A percentile compares a stretch with the other conserved stretches of the same genome.
These are phyloP conservation scores for Apteryx mantelli DNA, from an alignment of 2,113 vertebrate genomes.

Conservation along the genomic window DNA sequence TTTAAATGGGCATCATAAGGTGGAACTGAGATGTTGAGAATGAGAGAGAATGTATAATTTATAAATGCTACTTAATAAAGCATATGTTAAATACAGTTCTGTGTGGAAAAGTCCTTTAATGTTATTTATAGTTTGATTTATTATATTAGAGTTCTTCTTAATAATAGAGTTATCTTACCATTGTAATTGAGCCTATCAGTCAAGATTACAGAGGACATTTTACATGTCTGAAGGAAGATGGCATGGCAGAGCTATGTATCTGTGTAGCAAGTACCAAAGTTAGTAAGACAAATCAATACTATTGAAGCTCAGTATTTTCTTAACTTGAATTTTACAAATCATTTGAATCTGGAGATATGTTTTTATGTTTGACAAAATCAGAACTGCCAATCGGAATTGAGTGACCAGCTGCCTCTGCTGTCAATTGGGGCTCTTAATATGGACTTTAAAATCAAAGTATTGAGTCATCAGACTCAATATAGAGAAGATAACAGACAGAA, in stretches of 20 bases:
- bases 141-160: slow-evolving; percentile 72
- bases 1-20: slow-evolving; percentile 48
- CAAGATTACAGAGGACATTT: slow-evolving; percentile 61
- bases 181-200: slow-evolving; percentile 71
- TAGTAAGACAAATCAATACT: neutral
- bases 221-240: slow-evolving; percentile 41
- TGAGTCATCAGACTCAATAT: neutral
- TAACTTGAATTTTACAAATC: neutral
- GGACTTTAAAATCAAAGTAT: neutral
- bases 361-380: neutral
- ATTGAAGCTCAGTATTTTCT: neutral
- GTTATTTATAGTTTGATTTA: slow-evolving; percentile 79
- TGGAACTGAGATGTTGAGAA: slow-evolving; percentile 55
- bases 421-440: neutral
- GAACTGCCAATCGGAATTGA: neutral
- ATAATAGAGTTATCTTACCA: slow-evolving; percentile 77
- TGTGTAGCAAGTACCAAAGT: slow-evolving; percentile 22
- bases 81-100: slow-evolving; percentile 61
- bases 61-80: slow-evolving; percentile 75
- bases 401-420: neutral
- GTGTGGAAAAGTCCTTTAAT: slow-evolving; percentile 62
- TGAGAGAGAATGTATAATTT: slow-evolving; percentile 68
- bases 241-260: slow-evolving; percentile 35
- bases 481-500: neutral
- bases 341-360: neutral